Conservation (phyloP, 2,888 invertebrate genomes). For the Galeopsomyia nigrocyanea region DNA sequence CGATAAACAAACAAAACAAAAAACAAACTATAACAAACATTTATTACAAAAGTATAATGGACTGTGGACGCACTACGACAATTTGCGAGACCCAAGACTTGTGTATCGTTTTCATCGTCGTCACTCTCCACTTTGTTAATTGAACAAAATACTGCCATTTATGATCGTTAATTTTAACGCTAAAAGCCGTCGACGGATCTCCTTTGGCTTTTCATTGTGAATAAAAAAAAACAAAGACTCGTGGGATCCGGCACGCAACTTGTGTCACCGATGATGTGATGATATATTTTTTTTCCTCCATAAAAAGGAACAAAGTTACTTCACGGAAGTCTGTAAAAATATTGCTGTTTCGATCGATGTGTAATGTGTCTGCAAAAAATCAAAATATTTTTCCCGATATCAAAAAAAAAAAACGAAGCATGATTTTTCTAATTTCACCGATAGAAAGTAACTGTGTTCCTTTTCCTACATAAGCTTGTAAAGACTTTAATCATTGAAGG, state of each 20-base stretch:
- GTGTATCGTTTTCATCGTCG: conserved; percentile 34
- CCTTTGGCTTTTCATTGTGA: conserved; percentile 33
- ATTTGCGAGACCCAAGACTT: conserved; percentile 41
- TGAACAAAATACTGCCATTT: conserved; percentile 45
- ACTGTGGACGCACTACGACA: conserved; percentile 42
- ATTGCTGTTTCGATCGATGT: conserved; percentile 3
- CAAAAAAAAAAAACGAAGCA: not conserved
- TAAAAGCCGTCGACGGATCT: conserved; percentile 7
- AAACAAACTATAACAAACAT: conserved; percentile 1
- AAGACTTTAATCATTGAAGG: conserved; percentile 38
- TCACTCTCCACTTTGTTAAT: conserved; percentile 38
- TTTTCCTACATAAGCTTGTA: conserved; percentile 18
- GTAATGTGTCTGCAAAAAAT: not conserved
- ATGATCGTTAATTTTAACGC: conserved; percentile 23
- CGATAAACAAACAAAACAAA: conserved; percentile 27
- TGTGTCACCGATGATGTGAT: conserved; percentile 19
- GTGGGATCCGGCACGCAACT: conserved; percentile 6
- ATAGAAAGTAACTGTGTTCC: conserved; percentile 37
- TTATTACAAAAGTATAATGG: conserved; percentile 5
- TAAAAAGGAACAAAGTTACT: conserved; percentile 35
- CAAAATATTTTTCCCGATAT: conserved; percentile 1
- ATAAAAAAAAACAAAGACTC: conserved; percentile 34
- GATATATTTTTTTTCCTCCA: conserved; percentile 21
- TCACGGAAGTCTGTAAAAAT: conserved; percentile 15
- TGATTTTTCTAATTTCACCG: conserved; percentile 19